Evolutionary conservation across 2,797 vertebrate genomes (phyloP), one percentile per base, ranked within the genome.

Genomic region (Odontamblyopus rebecca): DNA sequence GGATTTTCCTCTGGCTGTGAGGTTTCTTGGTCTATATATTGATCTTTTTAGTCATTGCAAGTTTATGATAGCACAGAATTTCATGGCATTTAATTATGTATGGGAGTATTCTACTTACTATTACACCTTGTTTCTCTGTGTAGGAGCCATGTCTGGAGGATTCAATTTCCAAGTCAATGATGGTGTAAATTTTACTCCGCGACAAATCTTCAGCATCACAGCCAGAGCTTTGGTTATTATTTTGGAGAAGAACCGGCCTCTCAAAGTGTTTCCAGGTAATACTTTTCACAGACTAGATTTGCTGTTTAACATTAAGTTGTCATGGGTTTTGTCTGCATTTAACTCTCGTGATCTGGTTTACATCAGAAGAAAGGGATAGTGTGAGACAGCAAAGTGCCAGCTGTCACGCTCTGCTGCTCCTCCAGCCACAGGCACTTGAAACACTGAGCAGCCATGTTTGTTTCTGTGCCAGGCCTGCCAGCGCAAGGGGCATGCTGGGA

Each of bases 91-190:
- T 26, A 57, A 26, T 13, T n/a, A 54, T n/a, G n/a, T 7, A 54
- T 54, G 53, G 15, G 44, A 48, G 15, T 15, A 16, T 48, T 3
- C 2, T 54, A 9, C 7, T 9, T 23, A 26, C 23, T 26, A 9
- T 57, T 27, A 57, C 38, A 64, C 54, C 6, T 26, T 11, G 2
- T 63, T 35, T n/a, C 0, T 23, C 51, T n/a, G 29, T 75, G 29
- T 69, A 94, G 97, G 97, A 67, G 85, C 95, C 67, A 93, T 93
- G 92, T 95, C 95, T 67, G 96, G 96, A 88, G 95, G 96, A 27
- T 99, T 98, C 88, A 96, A 70, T 89, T 98, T 98, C 83, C 96
- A 98, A 84, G 95, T 97, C 61, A 97, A 96, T 18, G 96, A 98
- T 32, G 95, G 96, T 53, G 88, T 95, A 82, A 98, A 98, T 89